These are phyloP conservation scores for Aphis gossypii DNA, from an alignment of 1,140 invertebrate species.

Conservation along the genomic window DNA sequence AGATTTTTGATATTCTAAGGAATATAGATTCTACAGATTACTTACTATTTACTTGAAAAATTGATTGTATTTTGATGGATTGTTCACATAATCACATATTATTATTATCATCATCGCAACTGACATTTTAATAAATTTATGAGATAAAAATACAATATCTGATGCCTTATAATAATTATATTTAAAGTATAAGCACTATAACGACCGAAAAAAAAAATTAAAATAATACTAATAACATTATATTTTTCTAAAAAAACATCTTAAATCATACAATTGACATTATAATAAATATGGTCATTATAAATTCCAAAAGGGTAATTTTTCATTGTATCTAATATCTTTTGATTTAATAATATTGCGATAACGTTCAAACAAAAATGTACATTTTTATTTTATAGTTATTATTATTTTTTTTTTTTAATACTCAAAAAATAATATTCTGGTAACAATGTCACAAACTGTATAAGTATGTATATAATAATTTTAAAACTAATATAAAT, in stretches of 20 bases:
- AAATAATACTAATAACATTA: not conserved
- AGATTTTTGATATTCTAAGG: no score
- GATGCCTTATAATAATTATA: not conserved
- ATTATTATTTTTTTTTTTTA: not conserved
- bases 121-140: not conserved
- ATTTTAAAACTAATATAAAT: not conserved
- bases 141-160: not conserved
- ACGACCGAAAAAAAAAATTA: not conserved
- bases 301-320: not conserved
- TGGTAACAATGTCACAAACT: not conserved
- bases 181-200: not conserved
- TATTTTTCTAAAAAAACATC: not conserved
- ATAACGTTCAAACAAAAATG: not conserved
- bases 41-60: no score
- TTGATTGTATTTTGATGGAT: no score
- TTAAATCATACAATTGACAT: constrained; percentile 3
- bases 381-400: not conserved
- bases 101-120: no score
- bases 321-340: not conserved
- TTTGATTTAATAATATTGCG: not conserved
- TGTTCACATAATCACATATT: no score
- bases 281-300: not conserved
- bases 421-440: not conserved
- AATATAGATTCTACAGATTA: no score
- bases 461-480: not conserved